A percentile compares a stretch with the other conserved stretches of the same genome.
Conservation (phyloP, 2,113 vertebrate species). For the Siphamia tubifer region DNA sequence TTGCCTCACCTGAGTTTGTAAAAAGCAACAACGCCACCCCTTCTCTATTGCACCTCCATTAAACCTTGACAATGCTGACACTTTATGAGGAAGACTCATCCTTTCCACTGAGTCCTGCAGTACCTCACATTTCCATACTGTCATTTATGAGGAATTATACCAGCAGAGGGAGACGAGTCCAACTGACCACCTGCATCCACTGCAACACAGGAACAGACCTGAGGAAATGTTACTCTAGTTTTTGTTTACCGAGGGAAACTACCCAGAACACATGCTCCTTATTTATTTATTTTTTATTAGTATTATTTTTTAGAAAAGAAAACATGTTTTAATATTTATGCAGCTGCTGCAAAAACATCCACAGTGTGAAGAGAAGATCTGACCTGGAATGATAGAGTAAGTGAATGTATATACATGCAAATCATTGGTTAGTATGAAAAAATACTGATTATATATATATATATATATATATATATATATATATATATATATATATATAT, state of each 20-base stretch:
- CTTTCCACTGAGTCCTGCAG: not conserved
- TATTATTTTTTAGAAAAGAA: too few relatives aligned
- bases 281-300: not conserved
- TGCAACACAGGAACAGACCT: not conserved
- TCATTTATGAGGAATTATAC: not conserved
- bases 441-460: too few relatives aligned
- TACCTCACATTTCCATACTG: conserved; percentile 17
- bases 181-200: not conserved
- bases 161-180: not conserved
- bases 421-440: too few relatives aligned
- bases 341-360: conserved; percentile 1
- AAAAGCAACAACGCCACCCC: conserved; percentile 6
- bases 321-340: conserved; percentile 8
- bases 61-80: conserved; percentile 22
- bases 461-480: too few relatives aligned
- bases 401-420: too few relatives aligned
- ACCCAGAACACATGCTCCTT: not conserved
- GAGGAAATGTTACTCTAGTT: conserved; percentile 19
- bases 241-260: conserved; percentile 11
- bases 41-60: too few relatives aligned
- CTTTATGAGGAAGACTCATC: conserved; percentile 22
- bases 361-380: not conserved
- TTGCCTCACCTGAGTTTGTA: not conserved
- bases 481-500: too few relatives aligned
- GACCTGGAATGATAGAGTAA: not conserved